Base-by-base conservation (phyloP, 2,888 invertebrate species). In the Drosophila parthenogenetica region DNA sequence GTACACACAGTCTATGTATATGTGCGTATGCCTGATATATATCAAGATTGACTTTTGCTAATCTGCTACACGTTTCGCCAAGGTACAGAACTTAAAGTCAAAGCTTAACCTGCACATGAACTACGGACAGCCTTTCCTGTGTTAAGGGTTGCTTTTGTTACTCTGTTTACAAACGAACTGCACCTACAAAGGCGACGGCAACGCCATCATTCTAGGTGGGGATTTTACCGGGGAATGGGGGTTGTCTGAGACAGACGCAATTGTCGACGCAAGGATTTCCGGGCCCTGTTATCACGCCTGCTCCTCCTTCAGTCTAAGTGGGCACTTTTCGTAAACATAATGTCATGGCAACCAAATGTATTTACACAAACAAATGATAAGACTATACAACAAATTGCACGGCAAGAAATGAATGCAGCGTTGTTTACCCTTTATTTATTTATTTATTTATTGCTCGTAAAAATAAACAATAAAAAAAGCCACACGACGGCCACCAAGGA, bases 51-150 rank as follows among this genome's bases (percentile, higher is more conserved):
- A 84, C 72, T 83, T 58, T 51, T 53, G 77, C 77, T 74, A 79
- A 75, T 81, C 76, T 79, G 39, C 62, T 39, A 54, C 77, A 62
- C 17, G 43, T 29, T 69, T 62, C 17, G 17, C 22, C 25, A 67
- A 67, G 57, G 53, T 55, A 14, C 16, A 61, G 54, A 76, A 66
- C 67, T 70, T 58, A 62, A 68, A 78, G 72, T 84, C 73, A 39
- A 77, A 77, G 66, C 79, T 60, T 61, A 68, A 75, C 70, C 78
- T 83, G 83, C 84, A 69, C 81, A 79, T 79, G 84, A 86, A 81
- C 87, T 83, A 67, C 59, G 61, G 29, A 64, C 73, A 73, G 68
- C 61, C 25, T 50, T 40, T 46, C 16, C 22, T 10, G 51, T 76
- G 13, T 13, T 49, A 87, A 79, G 83, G 83, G 84, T 85, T 85